phyloP scores from a whole-genome alignment of 2,888 invertebrate species.

The Ophonus ardosiacus region DNA sequence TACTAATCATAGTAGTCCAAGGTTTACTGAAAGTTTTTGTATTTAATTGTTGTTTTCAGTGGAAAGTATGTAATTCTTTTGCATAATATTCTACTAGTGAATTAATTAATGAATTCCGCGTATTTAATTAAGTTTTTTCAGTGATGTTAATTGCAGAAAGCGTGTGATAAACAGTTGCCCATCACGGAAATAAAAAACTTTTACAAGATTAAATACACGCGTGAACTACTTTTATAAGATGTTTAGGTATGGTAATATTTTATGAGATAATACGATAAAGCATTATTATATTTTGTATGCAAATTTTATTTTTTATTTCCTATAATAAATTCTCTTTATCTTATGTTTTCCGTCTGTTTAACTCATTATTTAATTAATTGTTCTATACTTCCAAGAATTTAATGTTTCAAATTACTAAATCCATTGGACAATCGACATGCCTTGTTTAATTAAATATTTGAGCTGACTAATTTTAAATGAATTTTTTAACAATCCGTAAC shows the following conservation, averaged over 20 bases:
- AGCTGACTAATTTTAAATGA: not conserved
- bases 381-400: not conserved
- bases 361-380: too few relatives aligned
- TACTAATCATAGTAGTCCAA: not conserved
- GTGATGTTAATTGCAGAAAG: constrained; percentile 42
- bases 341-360: too few relatives aligned
- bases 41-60: not conserved
- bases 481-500: not conserved
- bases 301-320: not conserved
- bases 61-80: not conserved
- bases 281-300: constrained; percentile 3
- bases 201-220: constrained; percentile 49
- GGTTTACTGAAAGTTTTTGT: not conserved
- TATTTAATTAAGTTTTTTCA: not conserved
- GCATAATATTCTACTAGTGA: not conserved
- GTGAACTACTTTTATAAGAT: constrained; percentile 31
- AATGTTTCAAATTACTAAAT: not conserved
- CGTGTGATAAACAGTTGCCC: constrained; percentile 43
- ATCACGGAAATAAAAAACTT: constrained; percentile 45
- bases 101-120: constrained; percentile 14
- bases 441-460: constrained; percentile 20
- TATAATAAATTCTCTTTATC: not conserved
- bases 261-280: constrained; percentile 1
- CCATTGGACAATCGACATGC: not conserved
- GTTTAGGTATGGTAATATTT: constrained; percentile 53